Percentiles rank a stretch among this genome's conserved stretches.
Conservation (phyloP, 2,888 invertebrate genomes). For the Teleogryllus oceanicus region DNA sequence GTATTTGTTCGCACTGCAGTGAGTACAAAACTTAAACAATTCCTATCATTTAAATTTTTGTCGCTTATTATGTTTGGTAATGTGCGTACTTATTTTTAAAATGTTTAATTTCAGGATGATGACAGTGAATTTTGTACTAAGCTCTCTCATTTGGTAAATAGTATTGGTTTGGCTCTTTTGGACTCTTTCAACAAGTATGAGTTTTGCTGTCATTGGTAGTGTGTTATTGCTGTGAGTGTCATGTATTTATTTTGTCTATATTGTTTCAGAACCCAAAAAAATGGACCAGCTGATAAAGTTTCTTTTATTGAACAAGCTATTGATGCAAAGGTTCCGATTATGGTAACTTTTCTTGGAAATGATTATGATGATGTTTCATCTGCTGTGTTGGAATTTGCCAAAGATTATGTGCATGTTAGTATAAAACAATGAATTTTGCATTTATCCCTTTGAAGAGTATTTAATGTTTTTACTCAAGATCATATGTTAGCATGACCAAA, state of each 20-base stretch:
- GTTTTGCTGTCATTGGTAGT: neutral
- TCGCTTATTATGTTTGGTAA: neutral
- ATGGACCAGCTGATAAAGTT: slow-evolving; percentile 41
- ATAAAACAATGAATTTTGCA: neutral
- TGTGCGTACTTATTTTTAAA: neutral
- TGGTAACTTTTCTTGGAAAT: slow-evolving; percentile 50
- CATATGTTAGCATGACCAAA: too few relatives aligned
- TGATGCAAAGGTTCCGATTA: slow-evolving; percentile 49
- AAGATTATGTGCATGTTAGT: slow-evolving; percentile 42
- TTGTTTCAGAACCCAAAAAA: slow-evolving; percentile 43
- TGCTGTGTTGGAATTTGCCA: slow-evolving; percentile 50
- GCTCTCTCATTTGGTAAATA: slow-evolving; percentile 51
- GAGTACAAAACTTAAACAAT: slow-evolving; percentile 31
- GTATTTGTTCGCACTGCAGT: slow-evolving; percentile 46
- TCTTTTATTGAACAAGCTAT: slow-evolving; percentile 42
- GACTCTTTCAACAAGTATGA: slow-evolving; percentile 49
- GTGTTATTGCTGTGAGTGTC: neutral
- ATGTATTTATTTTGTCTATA: neutral
- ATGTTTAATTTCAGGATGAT: slow-evolving; percentile 45
- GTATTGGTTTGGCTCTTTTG: slow-evolving; percentile 51
- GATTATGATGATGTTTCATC: slow-evolving; percentile 54
- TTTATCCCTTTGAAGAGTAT: neutral
- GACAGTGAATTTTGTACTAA: slow-evolving; percentile 52
- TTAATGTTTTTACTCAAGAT: too few relatives aligned
- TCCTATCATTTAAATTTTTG: neutral